Evolutionary conservation across 2,888 invertebrate species (phyloP), one percentile per base, ranked within the genome.

Genomic region (Odontocerum albicorne): DNA sequence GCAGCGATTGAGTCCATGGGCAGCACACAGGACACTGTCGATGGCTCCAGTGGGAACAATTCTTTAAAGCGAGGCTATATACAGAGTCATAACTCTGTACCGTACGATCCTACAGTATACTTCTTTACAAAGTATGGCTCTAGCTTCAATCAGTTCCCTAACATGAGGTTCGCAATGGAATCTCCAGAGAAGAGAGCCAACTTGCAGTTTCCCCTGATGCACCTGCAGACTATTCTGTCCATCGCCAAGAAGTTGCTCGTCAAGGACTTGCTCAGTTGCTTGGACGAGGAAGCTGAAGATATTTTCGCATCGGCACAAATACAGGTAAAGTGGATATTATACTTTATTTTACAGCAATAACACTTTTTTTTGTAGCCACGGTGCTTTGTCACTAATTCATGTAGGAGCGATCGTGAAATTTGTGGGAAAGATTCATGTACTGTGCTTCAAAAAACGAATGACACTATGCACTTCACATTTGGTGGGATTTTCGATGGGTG

Each of bases 71-170:
- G 75, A 2, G 73, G 71, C 0, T 79, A 81, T 0, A 64, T 82
- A 0, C 76, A 81, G 43, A 81, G 81, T 56, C 86, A 85, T 62
- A 79, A 80, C 57, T 85, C 86, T 0, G 82, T 87, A 1, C 85
- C 87, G 0, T 90, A 88, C 61, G 90, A 93, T 72, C 87, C 91
- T 0, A 85, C 87, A 0, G 87, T 87, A 0, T 89, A 92, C 68
- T 96, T 94, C 72, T 96, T 96, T 66, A 85, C 89, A 53, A 90
- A 92, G 66, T 92, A 92, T 67, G 96, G 96, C 6, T 94, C 96
- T 0, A 92, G 92, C 70, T 96, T 96, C 68, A 91, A 92, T 71
- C 92, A 92, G 70, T 90, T 91, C 65, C 89, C 90, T 0, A 87
- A 90, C 62, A 86, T 91, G 84, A 79, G 88, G 61, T 86, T 88